A percentile compares a stretch with the other conserved stretches of the same genome.
Conservation (phyloP, 1,140 invertebrate species). For the Heliconius himera region DNA sequence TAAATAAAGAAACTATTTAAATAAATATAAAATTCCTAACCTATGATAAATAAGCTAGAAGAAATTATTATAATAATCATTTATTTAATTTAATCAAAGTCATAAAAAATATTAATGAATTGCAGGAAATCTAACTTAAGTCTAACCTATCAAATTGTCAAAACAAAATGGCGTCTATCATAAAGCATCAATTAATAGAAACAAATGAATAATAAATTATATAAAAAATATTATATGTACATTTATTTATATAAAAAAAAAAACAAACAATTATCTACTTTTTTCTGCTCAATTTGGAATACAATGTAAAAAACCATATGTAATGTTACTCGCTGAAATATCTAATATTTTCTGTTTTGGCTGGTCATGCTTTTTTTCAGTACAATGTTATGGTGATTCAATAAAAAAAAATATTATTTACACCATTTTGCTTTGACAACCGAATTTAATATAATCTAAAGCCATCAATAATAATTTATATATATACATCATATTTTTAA, state of each 20-base stretch:
- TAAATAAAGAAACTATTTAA: background rate
- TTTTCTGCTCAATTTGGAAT: no score
- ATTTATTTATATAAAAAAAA: no score
- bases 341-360: no score
- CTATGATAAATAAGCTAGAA: background rate
- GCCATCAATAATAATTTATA: background rate
- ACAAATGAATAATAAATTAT: background rate
- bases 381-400: no score
- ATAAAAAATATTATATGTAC: background rate
- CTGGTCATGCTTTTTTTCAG: no score
- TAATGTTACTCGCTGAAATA: no score
- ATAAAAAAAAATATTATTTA: background rate
- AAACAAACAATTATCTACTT: no score
- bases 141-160: background rate
- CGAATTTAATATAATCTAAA: background rate
- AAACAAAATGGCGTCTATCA: background rate
- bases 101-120: slow-evolving; percentile 1
- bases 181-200: background rate
- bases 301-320: no score
- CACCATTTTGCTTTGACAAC: background rate
- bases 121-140: background rate
- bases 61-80: background rate
- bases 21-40: background rate
- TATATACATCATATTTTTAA: background rate
- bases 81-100: background rate